These are phyloP conservation scores for Lepus americanus DNA, from an alignment of 2,113 vertebrate species.

Conservation along the genomic window DNA sequence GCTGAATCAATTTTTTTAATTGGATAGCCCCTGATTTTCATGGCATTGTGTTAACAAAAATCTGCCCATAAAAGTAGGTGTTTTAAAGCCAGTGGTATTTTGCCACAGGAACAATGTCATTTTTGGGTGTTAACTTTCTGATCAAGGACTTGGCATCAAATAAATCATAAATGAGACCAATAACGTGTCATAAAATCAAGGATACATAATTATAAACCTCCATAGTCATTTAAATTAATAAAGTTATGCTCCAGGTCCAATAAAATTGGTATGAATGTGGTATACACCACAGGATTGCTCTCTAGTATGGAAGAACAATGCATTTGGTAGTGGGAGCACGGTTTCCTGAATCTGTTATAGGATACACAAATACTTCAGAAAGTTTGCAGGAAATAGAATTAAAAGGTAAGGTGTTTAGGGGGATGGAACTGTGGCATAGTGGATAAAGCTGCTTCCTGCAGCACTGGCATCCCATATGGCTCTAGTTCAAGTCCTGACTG, in stretches of 20 bases:
- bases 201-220: slow-evolving; percentile 52
- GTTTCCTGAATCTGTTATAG: slow-evolving; percentile 8
- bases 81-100: slow-evolving; percentile 57
- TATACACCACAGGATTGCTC: neutral
- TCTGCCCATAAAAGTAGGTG: neutral
- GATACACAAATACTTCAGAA: neutral
- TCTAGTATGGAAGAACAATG: neutral
- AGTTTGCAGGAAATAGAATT: no score
- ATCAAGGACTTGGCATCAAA: slow-evolving; percentile 8
- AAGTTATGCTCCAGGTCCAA: neutral
- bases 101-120: slow-evolving; percentile 3
- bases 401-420: no score
- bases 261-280: slow-evolving; percentile 19
- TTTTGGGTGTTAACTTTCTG: slow-evolving; percentile 62
- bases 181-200: slow-evolving; percentile 5
- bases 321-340: neutral
- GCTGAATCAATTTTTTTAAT: neutral
- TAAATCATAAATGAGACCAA: slow-evolving; percentile 60
- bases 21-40: neutral
- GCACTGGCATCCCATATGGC: no score
- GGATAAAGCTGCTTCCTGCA: no score
- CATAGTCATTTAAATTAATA: slow-evolving; percentile 37
- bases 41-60: slow-evolving; percentile 19
- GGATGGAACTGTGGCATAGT: no score
- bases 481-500: no score